phyloP scores from a whole-genome alignment of 2,888 invertebrate genomes.

The Belgica antarctica region DNA sequence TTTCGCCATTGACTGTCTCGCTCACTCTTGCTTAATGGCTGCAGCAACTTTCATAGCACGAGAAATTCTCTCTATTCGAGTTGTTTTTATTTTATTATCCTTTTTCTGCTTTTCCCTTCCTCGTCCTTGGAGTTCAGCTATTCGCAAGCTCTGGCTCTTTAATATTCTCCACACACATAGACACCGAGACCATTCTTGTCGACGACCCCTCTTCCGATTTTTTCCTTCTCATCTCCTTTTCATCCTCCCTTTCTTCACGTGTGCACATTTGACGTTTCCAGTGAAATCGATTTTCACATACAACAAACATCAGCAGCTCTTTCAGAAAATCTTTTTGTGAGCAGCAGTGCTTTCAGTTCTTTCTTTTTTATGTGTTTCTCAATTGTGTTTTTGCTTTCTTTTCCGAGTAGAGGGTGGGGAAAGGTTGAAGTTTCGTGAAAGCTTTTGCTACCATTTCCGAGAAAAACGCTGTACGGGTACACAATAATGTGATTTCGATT shows the following conservation, averaged over 20 bases:
- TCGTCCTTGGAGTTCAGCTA: not conserved
- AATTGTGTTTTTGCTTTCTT: too few species aligned
- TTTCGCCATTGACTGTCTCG: conserved; percentile 9
- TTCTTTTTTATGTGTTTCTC: conserved; percentile 21
- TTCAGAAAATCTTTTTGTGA: conserved; percentile 43
- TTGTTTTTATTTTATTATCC: conserved; percentile 35
- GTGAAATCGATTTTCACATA: conserved; percentile 41
- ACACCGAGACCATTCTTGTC: not conserved
- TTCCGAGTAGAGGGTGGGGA: not conserved
- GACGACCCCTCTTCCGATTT: not conserved
- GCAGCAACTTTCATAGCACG: conserved; percentile 4
- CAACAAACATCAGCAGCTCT: conserved; percentile 40
- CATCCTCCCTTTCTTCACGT: not conserved
- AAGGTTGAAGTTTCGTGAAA: not conserved
- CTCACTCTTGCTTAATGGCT: not conserved
- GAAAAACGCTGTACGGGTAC: not conserved
- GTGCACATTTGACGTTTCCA: conserved; percentile 32
- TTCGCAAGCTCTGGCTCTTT: not conserved
- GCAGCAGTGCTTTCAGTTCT: conserved; percentile 42
- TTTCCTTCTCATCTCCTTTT: not conserved
- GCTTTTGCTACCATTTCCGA: not conserved
- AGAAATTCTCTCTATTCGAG: conserved; percentile 25
- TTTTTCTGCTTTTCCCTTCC: conserved; percentile 17
- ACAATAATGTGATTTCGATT: conserved; percentile 39
- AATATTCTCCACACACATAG: not conserved